Evolutionary conservation across 1,140 invertebrate species (phyloP).

Genomic region (Bombus superbus): DNA sequence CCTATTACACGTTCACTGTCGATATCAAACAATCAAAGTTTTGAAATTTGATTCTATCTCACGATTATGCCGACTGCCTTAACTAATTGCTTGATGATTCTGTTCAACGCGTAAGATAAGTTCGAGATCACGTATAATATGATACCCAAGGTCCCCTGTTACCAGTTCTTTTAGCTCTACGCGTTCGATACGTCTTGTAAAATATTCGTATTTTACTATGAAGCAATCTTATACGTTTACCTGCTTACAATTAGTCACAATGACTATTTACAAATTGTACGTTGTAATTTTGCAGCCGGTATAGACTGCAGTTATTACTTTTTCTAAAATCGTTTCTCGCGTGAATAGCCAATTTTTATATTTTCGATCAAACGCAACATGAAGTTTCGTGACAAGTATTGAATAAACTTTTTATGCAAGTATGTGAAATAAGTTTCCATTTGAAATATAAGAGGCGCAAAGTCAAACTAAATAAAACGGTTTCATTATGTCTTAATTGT

Average conservation of each 20-base stretch:
- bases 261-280: background rate
- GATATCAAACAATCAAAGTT: constrained; percentile 47
- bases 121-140: constrained; percentile 26
- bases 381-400: background rate
- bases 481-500: too few species aligned
- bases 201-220: background rate
- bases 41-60: constrained; percentile 56
- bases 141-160: constrained; percentile 41
- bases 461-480: background rate
- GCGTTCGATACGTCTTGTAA: constrained; percentile 27
- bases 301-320: background rate
- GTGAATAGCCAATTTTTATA: background rate
- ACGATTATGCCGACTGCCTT: constrained; percentile 45
- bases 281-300: background rate
- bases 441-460: too few species aligned
- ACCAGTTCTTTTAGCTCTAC: constrained; percentile 50
- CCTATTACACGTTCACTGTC: background rate
- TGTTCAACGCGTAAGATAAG: constrained; percentile 42
- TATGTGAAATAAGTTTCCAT: background rate
- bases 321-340: background rate
- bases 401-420: too few species aligned
- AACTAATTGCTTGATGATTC: constrained; percentile 58
- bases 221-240: too few species aligned
- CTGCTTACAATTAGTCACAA: background rate
- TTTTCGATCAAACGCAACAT: background rate